Evolutionary conservation across 2,113 vertebrate genomes (phyloP).

Genomic region (Phylloscopus trochilus): DNA sequence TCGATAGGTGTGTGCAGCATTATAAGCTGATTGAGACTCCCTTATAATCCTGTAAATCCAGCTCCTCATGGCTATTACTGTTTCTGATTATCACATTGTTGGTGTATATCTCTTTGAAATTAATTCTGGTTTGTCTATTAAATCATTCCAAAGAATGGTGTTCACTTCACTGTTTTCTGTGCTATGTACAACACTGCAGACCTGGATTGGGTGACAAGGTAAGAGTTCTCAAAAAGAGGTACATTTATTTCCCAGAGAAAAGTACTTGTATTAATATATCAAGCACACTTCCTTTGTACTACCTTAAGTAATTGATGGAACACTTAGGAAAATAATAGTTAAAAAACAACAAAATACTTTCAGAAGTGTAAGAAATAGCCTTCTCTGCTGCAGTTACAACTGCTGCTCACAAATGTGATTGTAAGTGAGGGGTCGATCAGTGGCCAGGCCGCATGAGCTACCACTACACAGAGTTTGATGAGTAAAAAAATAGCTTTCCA

Average conservation of each 20-base stretch:
- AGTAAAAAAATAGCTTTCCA: not conserved
- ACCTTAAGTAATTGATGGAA: not conserved
- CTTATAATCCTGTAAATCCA: not conserved
- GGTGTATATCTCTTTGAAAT: not conserved
- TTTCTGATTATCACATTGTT: not conserved
- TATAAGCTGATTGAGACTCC: not conserved
- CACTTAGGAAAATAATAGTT: not conserved
- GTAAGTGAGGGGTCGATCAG: not conserved
- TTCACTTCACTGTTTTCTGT: not conserved
- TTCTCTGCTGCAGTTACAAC: constrained; percentile 13
- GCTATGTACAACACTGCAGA: not conserved
- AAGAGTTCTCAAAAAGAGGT: not conserved
- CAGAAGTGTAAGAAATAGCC: constrained; percentile 19
- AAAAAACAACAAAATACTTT: not conserved
- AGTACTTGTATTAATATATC: not conserved
- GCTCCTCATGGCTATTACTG: not conserved
- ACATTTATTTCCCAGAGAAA: not conserved
- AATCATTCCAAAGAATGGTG: not conserved
- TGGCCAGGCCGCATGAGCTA: not conserved
- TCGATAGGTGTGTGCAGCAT: not conserved
- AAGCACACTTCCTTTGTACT: not conserved
- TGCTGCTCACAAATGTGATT: not conserved
- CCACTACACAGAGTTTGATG: not conserved
- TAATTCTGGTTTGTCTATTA: not conserved
- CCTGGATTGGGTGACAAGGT: not conserved